phyloP scores from a whole-genome alignment of 2,888 invertebrate species.

The Sarcophaga rosellei region DNA sequence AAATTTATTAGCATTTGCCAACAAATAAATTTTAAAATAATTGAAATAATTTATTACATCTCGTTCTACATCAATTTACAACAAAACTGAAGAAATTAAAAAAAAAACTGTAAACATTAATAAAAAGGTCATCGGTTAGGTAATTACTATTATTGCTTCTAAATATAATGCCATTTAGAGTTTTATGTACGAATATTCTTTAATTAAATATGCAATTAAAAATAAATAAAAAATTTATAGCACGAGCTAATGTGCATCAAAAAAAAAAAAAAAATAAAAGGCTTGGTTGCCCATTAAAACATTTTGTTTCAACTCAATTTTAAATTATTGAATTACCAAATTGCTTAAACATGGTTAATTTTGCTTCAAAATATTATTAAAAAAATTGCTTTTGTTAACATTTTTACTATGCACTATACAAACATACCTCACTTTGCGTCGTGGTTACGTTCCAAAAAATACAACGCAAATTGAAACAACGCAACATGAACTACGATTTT shows the following conservation, averaged over 20 bases:
- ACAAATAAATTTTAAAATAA: slow-evolving; percentile 52
- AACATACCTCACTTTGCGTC: too few species aligned
- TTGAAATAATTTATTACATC: slow-evolving; percentile 54
- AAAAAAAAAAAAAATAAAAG: too few species aligned
- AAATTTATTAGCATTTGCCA: slow-evolving; percentile 31
- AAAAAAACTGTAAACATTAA: slow-evolving; percentile 19
- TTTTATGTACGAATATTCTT: background rate
- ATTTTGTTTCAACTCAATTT: too few species aligned
- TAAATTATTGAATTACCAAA: too few species aligned
- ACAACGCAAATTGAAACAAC: too few species aligned
- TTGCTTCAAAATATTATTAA: too few species aligned
- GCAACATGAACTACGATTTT: too few species aligned
- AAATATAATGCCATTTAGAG: background rate
- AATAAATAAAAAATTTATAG: background rate
- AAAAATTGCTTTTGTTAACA: too few species aligned
- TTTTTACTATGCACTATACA: too few species aligned
- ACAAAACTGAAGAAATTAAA: background rate
- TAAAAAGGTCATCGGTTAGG: slow-evolving; percentile 47
- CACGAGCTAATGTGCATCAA: background rate
- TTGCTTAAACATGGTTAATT: too few species aligned
- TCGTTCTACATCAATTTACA: background rate
- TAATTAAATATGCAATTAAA: background rate
- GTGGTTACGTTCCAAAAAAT: too few species aligned
- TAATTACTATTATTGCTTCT: slow-evolving; percentile 11
- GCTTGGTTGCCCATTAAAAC: too few species aligned